Evolutionary conservation across 2,797 vertebrate species (phyloP).

Genomic region (Sebastes iracundus): DNA sequence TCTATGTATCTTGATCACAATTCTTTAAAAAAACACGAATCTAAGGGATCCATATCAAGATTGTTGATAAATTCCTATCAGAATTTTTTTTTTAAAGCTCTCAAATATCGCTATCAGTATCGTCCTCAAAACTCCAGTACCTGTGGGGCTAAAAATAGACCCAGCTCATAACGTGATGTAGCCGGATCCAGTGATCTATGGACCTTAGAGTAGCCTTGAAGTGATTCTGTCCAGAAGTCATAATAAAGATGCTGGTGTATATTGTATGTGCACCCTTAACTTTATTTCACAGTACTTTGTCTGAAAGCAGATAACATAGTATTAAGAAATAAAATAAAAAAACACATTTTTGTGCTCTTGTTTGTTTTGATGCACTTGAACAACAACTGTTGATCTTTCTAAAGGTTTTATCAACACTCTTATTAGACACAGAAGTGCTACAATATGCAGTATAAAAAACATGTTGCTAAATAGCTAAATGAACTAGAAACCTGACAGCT

Average conservation of each 20-base stretch:
- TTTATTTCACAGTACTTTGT: constrained; percentile 89
- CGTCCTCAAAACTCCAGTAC: background rate
- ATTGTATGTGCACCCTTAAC: constrained; percentile 82
- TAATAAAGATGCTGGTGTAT: constrained; percentile 74
- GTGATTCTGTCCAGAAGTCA: constrained; percentile 7
- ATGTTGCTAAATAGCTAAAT: constrained; percentile 83
- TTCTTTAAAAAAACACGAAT: background rate
- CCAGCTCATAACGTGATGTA: background rate
- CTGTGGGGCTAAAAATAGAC: background rate
- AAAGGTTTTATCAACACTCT: constrained; percentile 80
- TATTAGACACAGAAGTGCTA: constrained; percentile 87
- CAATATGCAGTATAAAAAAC: constrained; percentile 89
- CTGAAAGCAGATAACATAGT: constrained; percentile 88
- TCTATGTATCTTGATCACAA: background rate
- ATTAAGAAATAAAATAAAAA: constrained; percentile 80
- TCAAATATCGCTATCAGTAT: background rate
- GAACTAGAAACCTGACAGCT: constrained; percentile 84
- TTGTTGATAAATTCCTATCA: background rate
- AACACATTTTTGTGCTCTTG: constrained; percentile 88
- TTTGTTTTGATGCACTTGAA: constrained; percentile 85
- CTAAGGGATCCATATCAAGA: background rate
- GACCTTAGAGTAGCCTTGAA: background rate
- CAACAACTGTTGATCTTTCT: constrained; percentile 79
- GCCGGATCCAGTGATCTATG: background rate
- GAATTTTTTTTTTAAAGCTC: background rate